Base-by-base conservation (phyloP, 2,888 invertebrate genomes). In the Apamea sordens region DNA sequence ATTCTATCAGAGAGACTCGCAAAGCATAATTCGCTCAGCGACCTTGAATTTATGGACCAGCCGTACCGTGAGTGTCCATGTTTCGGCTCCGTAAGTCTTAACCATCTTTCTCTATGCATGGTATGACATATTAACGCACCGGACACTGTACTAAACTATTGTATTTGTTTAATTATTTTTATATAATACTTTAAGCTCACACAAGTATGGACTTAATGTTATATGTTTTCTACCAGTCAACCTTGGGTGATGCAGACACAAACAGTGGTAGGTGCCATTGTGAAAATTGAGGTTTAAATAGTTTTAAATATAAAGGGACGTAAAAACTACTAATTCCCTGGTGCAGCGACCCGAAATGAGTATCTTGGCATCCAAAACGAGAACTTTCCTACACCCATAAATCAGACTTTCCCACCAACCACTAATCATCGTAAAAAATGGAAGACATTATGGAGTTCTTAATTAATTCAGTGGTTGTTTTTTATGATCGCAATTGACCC, bases 391-490 rank as follows among this genome's bases (percentile, higher is more conserved):
- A 28, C 47, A 59, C 32, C 59, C 59, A 83, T 76, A 44, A 81
- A 81, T 6, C 65, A 68, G 11, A 70, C 24, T 53, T 81, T 44
- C 36, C 15, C 47, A 15, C 47, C 11, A 24, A 32, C 59, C 59
- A 67, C 59, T 44, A 71, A 84, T 81, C 59, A 81, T 84, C 81
- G 70, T 81, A 65, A 81, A 82, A 80, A 28, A 79, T 71, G 11
- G 2, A 36, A 65, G 84, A 21, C 24, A 70, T 81, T 71, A 71
- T 24, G 53, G 53, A 61, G 50, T 79, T 79, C 50, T n/a, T 84
- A 81, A 81, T 84, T 79, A 84, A 84, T 81, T 70, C 59, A 79
- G 84, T 79, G 69, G 65, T 44, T 71, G 28, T 28, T 79, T 81
- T 81, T 83, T 53, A 81, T 28, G 84, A 71, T 61, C 59, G 36